phyloP scores from a whole-genome alignment of 2,888 invertebrate genomes.

The Agrochola lota region DNA sequence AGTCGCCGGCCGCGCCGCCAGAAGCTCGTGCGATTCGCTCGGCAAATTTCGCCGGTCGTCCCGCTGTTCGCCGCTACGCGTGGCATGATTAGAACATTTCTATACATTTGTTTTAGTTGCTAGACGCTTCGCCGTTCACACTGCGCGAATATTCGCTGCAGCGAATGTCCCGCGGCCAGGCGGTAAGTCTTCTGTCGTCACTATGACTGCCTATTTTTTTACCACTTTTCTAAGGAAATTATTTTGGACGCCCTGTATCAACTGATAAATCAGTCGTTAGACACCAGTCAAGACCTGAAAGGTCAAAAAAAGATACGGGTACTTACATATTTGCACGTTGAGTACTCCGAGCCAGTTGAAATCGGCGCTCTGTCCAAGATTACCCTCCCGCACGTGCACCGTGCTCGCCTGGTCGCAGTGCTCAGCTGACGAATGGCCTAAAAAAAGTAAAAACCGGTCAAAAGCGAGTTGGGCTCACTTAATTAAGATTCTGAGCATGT shows the following conservation, averaged over 20 bases:
- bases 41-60: too few species aligned
- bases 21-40: too few species aligned
- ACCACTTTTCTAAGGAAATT: too few species aligned
- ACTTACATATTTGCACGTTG: slow-evolving; percentile 72
- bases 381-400: slow-evolving; percentile 17
- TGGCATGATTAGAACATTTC: too few species aligned
- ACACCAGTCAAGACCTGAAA: neutral
- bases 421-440: slow-evolving; percentile 4
- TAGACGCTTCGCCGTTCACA: too few species aligned
- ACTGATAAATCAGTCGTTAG: neutral
- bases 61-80: too few species aligned
- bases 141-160: too few species aligned
- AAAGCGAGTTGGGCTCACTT: neutral
- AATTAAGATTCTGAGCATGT: neutral
- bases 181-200: too few species aligned
- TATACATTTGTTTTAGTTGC: too few species aligned
- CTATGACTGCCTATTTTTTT: too few species aligned
- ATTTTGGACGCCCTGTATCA: neutral
- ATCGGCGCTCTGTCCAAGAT: slow-evolving; percentile 13
- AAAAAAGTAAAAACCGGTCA: neutral
- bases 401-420: neutral
- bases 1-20: too few species aligned
- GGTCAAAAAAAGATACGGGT: neutral
- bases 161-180: too few species aligned
- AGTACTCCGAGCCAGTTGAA: slow-evolving; percentile 36